Conservation (phyloP, 2,797 vertebrate species). For the Tolypeutes matacus region DNA sequence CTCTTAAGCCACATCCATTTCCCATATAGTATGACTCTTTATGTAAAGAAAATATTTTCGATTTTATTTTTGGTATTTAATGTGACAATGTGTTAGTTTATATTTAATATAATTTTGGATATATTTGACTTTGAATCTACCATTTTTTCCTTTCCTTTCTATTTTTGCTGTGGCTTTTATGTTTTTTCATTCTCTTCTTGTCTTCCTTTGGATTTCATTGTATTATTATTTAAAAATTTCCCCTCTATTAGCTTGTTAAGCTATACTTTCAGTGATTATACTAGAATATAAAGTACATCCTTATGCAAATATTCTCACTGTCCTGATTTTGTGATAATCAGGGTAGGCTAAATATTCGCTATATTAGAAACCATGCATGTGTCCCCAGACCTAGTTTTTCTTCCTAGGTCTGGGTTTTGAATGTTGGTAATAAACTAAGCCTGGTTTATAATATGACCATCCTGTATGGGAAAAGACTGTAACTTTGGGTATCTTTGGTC, state of each 20-base stretch:
- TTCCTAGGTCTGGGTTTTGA: no score
- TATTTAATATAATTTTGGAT: not conserved
- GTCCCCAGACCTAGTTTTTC: no score
- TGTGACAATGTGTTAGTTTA: not conserved
- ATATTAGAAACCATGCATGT: no score
- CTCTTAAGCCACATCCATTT: no score
- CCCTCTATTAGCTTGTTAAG: not conserved
- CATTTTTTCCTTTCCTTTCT: not conserved
- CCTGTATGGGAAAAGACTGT: no score
- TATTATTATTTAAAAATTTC: not conserved
- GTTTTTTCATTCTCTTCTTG: not conserved
- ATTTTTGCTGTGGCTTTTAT: not conserved
- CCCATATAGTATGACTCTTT: not conserved
- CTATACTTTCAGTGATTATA: not conserved
- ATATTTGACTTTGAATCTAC: not conserved
- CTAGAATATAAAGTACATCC: not conserved
- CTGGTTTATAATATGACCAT: no score
- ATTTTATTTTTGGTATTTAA: slow-evolving; percentile 3
- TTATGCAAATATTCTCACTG: no score
- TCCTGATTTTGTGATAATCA: no score
- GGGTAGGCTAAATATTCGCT: no score
- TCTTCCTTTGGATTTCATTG: not conserved
- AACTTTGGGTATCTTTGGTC: no score
- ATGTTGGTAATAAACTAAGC: no score
- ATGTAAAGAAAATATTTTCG: not conserved